Evolutionary conservation across 2,888 invertebrate species (phyloP).

Genomic region (Lasioglossum zephyrum): DNA sequence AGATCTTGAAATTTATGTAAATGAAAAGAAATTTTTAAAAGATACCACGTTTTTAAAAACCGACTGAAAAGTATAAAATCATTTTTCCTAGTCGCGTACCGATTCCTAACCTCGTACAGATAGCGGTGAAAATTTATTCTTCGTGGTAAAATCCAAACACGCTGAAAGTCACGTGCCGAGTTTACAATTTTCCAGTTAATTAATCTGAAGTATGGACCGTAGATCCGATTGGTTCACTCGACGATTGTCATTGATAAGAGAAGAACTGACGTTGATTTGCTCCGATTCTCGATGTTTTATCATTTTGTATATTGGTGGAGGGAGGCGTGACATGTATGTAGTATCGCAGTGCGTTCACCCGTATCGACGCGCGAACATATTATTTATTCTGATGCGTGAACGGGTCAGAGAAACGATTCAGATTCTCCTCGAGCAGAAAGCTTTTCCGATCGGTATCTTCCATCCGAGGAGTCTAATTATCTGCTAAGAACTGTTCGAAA

Average conservation of each 20-base stretch:
- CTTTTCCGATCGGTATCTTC: slow-evolving; percentile 16
- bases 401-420: slow-evolving; percentile 19
- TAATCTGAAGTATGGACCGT: neutral
- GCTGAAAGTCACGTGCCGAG: neutral
- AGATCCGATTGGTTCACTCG: neutral
- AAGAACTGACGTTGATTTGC: slow-evolving; percentile 1
- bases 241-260: slow-evolving; percentile 20
- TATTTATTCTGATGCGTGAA: slow-evolving; percentile 28
- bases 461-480: neutral
- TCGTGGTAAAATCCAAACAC: no score
- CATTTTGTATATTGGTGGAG: neutral
- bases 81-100: no score
- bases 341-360: slow-evolving; percentile 42
- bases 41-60: no score
- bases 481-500: no score
- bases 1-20: neutral
- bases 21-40: no score
- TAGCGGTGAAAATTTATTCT: no score
- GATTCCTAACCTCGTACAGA: no score
- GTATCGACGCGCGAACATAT: slow-evolving; percentile 41
- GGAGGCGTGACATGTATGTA: neutral
- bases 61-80: no score
- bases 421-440: neutral
- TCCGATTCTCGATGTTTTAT: neutral
- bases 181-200: slow-evolving; percentile 20